Evolutionary conservation across 2,888 invertebrate genomes (phyloP).

Genomic region (Parascotia fuliginaria): DNA sequence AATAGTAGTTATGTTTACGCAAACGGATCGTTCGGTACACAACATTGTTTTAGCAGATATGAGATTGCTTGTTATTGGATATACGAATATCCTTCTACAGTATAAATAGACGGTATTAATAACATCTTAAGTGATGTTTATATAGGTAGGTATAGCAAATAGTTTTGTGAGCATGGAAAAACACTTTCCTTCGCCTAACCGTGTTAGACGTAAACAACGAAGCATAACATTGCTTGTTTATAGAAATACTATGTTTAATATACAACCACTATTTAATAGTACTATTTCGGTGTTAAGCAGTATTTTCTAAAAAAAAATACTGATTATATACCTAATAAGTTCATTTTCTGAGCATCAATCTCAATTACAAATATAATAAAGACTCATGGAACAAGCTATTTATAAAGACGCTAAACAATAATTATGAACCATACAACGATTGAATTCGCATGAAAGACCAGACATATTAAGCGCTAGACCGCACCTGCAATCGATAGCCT

Average conservation of each 20-base stretch:
- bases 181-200: background rate
- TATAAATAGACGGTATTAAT: slow-evolving; percentile 3
- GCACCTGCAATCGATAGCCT: too few species aligned
- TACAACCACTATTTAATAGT: background rate
- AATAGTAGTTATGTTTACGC: slow-evolving; percentile 26
- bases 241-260: background rate
- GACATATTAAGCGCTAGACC: too few species aligned
- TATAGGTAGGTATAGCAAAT: background rate
- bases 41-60: slow-evolving; percentile 10
- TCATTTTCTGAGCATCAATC: too few species aligned
- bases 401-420: too few species aligned
- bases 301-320: too few species aligned
- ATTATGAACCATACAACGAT: too few species aligned
- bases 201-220: background rate
- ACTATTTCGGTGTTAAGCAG: background rate
- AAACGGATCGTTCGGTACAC: slow-evolving; percentile 20
- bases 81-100: slow-evolving; percentile 6
- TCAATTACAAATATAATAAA: too few species aligned
- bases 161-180: background rate
- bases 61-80: slow-evolving; percentile 24
- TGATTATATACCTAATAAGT: too few species aligned
- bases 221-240: background rate
- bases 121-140: background rate
- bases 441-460: too few species aligned
- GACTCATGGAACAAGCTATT: too few species aligned